Evolutionary conservation across 2,797 vertebrate species (phyloP), one percentile per base, ranked within the genome.

Genomic region (Karalla daura): DNA sequence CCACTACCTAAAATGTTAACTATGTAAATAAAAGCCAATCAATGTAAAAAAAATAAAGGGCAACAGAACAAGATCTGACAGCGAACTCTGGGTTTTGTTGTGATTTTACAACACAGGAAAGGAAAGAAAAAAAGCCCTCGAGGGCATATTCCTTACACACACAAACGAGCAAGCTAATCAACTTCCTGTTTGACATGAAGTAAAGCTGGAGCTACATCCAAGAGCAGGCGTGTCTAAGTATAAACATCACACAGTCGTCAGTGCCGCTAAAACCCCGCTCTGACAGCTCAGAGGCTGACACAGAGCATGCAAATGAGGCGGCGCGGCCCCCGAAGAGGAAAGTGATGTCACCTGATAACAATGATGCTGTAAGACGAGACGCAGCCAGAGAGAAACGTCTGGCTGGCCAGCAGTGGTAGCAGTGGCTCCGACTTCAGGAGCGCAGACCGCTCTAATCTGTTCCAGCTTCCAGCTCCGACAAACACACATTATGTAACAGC

Each of bases 301-400:
- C 43, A 55, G 46, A 82, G 45, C 73, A 61, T 61, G 54, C 56
- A 80, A 76, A 78, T 40, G 58, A 86, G 62, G 59, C 53, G 14
- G 60, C 23, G 11, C 12, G 18, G n/a, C 14, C 84, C 81, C 77
- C 63, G 66, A 85, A 79, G 70, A 84, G 72, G 76, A 81, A 47
- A 75, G 75, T 84, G 76, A 92, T 85, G 86, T 92, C 87, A 90
- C 79, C 61, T 67, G 75, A 86, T 89, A 86, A 86, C 80, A 74
- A 87, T 64, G 47, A 72, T 20, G 59, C 62, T 50, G 74, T 81
- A 80, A 86, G 86, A 65, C 39, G 61, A 80, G 71, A 77, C 72
- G 1, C 56, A 46, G 80, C 63, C 73, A 53, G 61, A 40, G 59
- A 58, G 61, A 76, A 81, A 70, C 64, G 66, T 67, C 55, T 35